Base-by-base conservation (phyloP, 2,113 vertebrate species). In the Leuciscus idus region DNA sequence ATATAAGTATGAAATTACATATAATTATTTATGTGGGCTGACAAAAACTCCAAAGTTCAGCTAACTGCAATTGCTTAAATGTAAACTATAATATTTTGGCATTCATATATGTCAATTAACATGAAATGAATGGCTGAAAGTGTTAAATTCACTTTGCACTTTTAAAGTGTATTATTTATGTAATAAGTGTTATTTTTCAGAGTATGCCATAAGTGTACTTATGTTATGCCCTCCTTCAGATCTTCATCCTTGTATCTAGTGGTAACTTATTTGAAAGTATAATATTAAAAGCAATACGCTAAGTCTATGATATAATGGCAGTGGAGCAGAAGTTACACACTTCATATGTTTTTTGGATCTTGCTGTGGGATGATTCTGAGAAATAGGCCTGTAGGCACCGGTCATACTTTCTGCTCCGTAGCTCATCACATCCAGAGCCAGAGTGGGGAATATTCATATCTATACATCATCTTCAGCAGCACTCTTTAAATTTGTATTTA, bases 381-480 rank as follows among this genome's bases (percentile, higher is more conserved):
- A 88, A 83, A 78, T 64, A 26, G 64, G 80, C 72, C 73, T n/a
- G 33, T 76, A 66, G 75, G 74, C 59, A 48, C 62, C 19, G 21
- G 39, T 68, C 48, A 77, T 70, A 81, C 79, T 30, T 80, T 81
- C 61, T 62, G 79, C 73, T 76, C 72, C 84, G 21, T 86, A 72
- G 46, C 55, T 61, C 79, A 82, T 84, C 39, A 36, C 79, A 48
- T 62, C 26, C 59, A 46, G 33, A 9, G 36, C 33, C 55, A 43
- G 12, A 48, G n/a, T 80, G 13, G 36, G 39, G 59, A 81, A 81
- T 81, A 81, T 81, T 48, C 28, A 84, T 50, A 75, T 81, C 83
- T 72, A 88, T 78, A 77, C 72, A 86, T 89, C 87, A 88, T 84
- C 62, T 74, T 82, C 66, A 57, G 30, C 57, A 80, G 23, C 15